Evolutionary conservation across 2,888 invertebrate genomes (phyloP).

Genomic region (Oligia fasciuncula): DNA sequence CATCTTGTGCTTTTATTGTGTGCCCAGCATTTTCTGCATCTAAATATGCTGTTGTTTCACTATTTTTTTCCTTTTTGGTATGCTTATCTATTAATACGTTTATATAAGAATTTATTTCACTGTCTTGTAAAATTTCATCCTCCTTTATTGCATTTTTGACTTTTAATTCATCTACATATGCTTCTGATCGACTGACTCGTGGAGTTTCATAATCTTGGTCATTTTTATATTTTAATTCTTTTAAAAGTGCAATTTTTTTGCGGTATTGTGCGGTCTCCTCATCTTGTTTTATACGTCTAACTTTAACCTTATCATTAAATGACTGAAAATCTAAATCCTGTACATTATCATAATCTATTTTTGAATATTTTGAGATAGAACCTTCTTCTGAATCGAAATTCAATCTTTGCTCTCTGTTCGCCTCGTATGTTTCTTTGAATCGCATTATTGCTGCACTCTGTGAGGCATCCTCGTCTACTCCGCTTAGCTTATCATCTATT

Average conservation of each 20-base stretch:
- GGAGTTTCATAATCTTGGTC: not conserved
- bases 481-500: slow-evolving; percentile 22
- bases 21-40: not conserved
- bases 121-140: not conserved
- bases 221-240: not conserved
- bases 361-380: not conserved
- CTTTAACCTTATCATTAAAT: not conserved
- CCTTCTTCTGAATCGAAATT: slow-evolving; percentile 1
- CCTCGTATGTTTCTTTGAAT: not conserved
- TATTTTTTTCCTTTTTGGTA: not conserved
- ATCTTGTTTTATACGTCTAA: slow-evolving; percentile 1
- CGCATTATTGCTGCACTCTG: not conserved
- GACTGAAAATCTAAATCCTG: not conserved
- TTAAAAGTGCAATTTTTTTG: not conserved
- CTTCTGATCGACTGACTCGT: not conserved
- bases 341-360: not conserved
- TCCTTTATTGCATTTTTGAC: not conserved
- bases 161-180: not conserved
- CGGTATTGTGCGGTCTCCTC: too few species aligned
- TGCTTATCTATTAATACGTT: not conserved
- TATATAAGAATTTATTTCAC: slow-evolving; percentile 5
- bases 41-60: not conserved
- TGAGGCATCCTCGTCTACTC: not conserved
- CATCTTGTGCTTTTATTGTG: not conserved
- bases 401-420: not conserved